A percentile compares a stretch with the other conserved stretches of the same genome.
phyloP scores from a whole-genome alignment of 1,140 invertebrate species.

The Leucophenga varia region DNA sequence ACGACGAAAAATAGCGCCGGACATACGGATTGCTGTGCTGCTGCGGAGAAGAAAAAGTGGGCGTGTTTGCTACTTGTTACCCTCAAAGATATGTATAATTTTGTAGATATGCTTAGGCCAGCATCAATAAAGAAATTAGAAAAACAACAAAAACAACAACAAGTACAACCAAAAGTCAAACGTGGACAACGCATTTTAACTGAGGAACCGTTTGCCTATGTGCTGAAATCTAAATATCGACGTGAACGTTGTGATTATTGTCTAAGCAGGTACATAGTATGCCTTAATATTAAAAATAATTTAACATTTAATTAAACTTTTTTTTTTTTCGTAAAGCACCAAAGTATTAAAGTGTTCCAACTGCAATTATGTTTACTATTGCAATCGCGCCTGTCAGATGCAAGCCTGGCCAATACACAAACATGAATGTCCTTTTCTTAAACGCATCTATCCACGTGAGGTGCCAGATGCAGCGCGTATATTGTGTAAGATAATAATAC shows the following conservation, averaged over 20 bases:
- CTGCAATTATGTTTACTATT: conserved; percentile 81
- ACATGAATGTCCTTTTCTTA: conserved; percentile 73
- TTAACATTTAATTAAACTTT: neutral
- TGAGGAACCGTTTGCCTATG: conserved; percentile 65
- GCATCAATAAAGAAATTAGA: too few species aligned
- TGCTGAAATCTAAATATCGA: conserved; percentile 61
- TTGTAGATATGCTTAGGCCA: too few species aligned
- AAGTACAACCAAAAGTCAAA: conserved; percentile 15
- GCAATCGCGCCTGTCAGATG: conserved; percentile 72
- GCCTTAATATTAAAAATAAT: neutral
- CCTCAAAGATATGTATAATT: too few species aligned
- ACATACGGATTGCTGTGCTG: too few species aligned
- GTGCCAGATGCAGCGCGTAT: conserved; percentile 74
- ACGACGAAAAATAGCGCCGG: too few species aligned
- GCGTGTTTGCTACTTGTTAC: too few species aligned
- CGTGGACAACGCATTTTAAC: conserved; percentile 60
- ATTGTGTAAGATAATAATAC: conserved; percentile 71
- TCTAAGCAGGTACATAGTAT: conserved; percentile 60
- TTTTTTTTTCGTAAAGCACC: conserved; percentile 58
- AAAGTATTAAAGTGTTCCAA: conserved; percentile 73
- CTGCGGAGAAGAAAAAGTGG: too few species aligned
- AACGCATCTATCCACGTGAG: conserved; percentile 64
- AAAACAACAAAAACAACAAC: too few species aligned
- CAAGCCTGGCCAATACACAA: conserved; percentile 76
- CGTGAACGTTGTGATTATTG: conserved; percentile 65